These are phyloP conservation scores for Drosophila mayaguana DNA, from an alignment of 2,888 invertebrate genomes.

Conservation along the genomic window DNA sequence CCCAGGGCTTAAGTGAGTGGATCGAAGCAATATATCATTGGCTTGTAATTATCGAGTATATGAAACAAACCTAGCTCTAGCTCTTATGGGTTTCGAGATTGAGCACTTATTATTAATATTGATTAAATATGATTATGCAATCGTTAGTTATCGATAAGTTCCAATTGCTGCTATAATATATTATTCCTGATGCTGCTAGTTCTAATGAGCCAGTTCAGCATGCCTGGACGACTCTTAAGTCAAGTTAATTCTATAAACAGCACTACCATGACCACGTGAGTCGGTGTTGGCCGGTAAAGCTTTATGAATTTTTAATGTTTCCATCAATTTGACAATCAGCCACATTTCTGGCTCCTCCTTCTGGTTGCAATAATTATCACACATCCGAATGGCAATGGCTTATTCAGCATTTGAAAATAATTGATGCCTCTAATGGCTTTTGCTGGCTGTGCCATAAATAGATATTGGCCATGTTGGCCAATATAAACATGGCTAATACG, in stretches of 20 bases:
- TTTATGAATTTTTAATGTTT: background rate
- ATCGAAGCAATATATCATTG: background rate
- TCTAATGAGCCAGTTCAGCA: too few relatives aligned
- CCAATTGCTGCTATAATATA: too few relatives aligned
- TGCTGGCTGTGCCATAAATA: constrained; percentile 8
- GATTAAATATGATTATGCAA: too few relatives aligned
- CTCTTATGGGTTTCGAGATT: too few relatives aligned
- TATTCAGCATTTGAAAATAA: constrained; percentile 9
- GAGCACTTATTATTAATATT: too few relatives aligned
- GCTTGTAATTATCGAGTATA: background rate
- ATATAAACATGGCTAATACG: constrained; percentile 13
- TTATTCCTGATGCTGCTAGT: too few relatives aligned
- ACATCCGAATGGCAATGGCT: background rate
- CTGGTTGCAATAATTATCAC: background rate
- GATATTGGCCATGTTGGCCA: background rate
- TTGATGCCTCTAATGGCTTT: constrained; percentile 5
- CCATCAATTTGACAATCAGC: background rate
- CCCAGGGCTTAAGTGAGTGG: background rate
- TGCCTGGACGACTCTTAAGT: too few relatives aligned
- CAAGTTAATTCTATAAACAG: too few relatives aligned
- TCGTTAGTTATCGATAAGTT: too few relatives aligned
- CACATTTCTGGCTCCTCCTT: background rate
- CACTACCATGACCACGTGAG: too few relatives aligned
- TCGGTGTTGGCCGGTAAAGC: background rate
- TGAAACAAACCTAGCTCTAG: too few relatives aligned